phyloP scores from a whole-genome alignment of 2,113 vertebrate species.

The Phaethon lepturus region DNA sequence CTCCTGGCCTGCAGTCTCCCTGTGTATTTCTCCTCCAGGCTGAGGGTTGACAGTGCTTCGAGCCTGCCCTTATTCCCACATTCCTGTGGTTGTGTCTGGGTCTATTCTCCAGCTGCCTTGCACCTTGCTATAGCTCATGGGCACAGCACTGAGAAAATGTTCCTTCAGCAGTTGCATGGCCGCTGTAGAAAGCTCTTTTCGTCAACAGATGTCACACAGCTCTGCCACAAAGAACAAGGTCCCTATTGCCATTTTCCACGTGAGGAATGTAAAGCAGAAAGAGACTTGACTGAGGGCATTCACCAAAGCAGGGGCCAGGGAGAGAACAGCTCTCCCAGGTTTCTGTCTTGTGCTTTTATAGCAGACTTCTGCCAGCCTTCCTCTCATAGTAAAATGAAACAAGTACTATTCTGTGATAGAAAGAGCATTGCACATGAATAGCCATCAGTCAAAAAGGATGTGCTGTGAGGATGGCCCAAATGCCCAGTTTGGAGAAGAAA shows the following conservation, averaged over 20 bases:
- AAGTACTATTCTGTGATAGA: not conserved
- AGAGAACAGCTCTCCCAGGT: not conserved
- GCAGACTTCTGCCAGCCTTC: not conserved
- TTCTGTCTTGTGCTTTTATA: not conserved
- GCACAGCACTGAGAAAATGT: not conserved
- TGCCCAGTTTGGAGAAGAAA: not conserved
- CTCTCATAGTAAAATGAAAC: not conserved
- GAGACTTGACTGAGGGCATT: not conserved
- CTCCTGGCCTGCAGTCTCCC: not conserved
- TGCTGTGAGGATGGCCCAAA: not conserved
- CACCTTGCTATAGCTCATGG: not conserved
- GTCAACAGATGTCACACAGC: not conserved
- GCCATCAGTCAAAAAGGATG: constrained; percentile 27
- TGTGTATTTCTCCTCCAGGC: not conserved
- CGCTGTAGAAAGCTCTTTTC: not conserved
- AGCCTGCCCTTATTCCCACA: not conserved
- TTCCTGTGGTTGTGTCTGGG: not conserved
- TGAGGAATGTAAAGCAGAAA: not conserved
- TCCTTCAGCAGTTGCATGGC: not conserved
- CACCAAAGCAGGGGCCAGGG: not conserved
- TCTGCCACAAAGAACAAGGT: not conserved
- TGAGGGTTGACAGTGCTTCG: not conserved
- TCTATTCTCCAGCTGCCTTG: not conserved
- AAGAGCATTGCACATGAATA: not conserved
- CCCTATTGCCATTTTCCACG: not conserved